Conservation (phyloP, 2,888 invertebrate genomes). For the Amphipyra tragopoginis region DNA sequence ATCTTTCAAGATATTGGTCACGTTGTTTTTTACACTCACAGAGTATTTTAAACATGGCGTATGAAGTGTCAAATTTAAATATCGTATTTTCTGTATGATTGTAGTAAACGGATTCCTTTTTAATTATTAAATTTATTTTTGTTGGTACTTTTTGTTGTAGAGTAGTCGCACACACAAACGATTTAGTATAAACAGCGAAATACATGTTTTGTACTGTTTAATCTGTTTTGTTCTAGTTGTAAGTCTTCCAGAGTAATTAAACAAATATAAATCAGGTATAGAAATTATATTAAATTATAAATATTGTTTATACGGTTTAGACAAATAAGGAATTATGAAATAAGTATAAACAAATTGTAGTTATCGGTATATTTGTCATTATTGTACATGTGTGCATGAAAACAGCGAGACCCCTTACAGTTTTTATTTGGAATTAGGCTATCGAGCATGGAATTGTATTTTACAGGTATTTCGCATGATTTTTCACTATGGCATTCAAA, state of each 20-base stretch:
- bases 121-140: too few species aligned
- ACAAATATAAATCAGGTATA: too few species aligned
- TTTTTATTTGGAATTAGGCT: neutral
- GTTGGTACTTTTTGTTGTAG: too few species aligned
- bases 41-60: neutral
- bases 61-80: too few species aligned
- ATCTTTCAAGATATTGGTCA: slow-evolving; percentile 20
- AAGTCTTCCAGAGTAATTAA: too few species aligned
- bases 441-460: neutral
- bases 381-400: neutral
- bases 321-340: neutral
- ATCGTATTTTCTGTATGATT: too few species aligned
- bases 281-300: neutral
- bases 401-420: neutral
- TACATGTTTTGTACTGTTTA: too few species aligned
- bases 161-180: too few species aligned
- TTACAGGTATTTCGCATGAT: neutral
- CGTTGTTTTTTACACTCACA: slow-evolving; percentile 1
- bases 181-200: too few species aligned
- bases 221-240: too few species aligned
- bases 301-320: neutral
- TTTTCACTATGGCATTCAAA: slow-evolving; percentile 6
- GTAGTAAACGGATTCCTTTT: too few species aligned
- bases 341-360: neutral
- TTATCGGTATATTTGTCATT: neutral